phyloP scores from a whole-genome alignment of 1,140 invertebrate genomes.

The Caenorhabditis brenneri region DNA sequence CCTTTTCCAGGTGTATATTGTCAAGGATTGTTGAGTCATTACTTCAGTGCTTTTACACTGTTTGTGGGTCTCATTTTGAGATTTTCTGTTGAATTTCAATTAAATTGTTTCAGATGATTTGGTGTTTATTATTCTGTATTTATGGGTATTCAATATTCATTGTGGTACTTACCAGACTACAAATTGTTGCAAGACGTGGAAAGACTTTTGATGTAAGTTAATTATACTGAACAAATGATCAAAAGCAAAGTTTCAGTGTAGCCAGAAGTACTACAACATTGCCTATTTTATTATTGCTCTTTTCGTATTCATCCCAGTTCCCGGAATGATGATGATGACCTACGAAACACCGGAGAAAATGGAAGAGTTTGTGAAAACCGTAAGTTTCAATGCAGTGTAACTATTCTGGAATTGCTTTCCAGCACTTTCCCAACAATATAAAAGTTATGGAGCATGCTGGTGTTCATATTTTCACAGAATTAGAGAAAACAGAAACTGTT shows the following conservation, averaged over 20 bases:
- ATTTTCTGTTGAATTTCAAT: not conserved
- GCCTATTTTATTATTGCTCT: not conserved
- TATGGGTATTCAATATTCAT: not conserved
- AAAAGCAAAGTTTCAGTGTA: not conserved
- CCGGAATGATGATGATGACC: not conserved
- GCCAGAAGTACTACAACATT: not conserved
- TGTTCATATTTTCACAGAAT: not conserved
- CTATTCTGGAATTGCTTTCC: not conserved
- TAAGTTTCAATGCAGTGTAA: no score
- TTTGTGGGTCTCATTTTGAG: not conserved
- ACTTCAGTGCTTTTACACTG: not conserved
- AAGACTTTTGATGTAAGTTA: not conserved
- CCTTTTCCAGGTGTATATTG: not conserved
- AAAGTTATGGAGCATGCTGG: not conserved
- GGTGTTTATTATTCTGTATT: not conserved
- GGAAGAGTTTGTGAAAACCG: not conserved
- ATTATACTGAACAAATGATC: not conserved
- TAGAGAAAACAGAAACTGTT: not conserved
- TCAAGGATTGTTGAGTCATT: not conserved
- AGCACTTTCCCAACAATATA: not conserved
- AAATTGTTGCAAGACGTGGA: not conserved
- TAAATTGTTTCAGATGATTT: not conserved
- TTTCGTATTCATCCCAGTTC: not conserved
- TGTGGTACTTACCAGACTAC: not conserved
- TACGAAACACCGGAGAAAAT: not conserved